Evolutionary conservation across 92 coral and sea anemone genomes (phyloP), one percentile per base, ranked within the genome.

Genomic region (Siderastrea siderea): DNA sequence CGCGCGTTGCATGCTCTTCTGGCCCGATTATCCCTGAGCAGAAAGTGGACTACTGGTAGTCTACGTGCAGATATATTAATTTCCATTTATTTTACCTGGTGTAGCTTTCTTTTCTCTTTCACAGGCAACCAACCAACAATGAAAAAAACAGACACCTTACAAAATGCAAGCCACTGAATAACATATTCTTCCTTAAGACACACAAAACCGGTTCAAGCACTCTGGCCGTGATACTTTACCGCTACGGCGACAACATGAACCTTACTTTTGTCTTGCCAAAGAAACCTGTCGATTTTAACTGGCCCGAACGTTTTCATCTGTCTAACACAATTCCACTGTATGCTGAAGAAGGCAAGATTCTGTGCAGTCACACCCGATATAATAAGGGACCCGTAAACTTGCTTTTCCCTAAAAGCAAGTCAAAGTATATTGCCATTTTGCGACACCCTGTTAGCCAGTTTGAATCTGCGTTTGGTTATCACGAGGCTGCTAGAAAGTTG

Each of bases 151-250:
- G n/a, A n/a, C n/a, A n/a, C n/a, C n/a, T n/a, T n/a, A n/a, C n/a
- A n/a, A n/a, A n/a, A n/a, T n/a, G n/a, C n/a, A n/a, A n/a, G n/a
- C n/a, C n/a, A n/a, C n/a, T n/a, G n/a, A n/a, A n/a, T n/a, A n/a
- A n/a, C n/a, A n/a, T n/a, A n/a, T n/a, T n/a, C n/a, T n/a, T n/a
- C n/a, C n/a, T n/a, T n/a, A n/a, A n/a, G n/a, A n/a, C n/a, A n/a
- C 96, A 93, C 76, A 90, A 90, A 69, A 90, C 94, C 4, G 96
- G 94, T 1, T 80, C 93, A 65, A 93, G 96, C 62, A 93, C 96
- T 4, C 14, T 93, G 4, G 90, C 96, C 52, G 77, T 81, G 76
- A 87, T 93, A n/a, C 76, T 93, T 19, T 88, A 86, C 65, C 89
- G 96, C 6, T 93, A 81, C 83, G 96, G 96, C 11, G 90, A 87